phyloP scores from a whole-genome alignment of 2,797 vertebrate genomes.

The Toxotes lorentzi region DNA sequence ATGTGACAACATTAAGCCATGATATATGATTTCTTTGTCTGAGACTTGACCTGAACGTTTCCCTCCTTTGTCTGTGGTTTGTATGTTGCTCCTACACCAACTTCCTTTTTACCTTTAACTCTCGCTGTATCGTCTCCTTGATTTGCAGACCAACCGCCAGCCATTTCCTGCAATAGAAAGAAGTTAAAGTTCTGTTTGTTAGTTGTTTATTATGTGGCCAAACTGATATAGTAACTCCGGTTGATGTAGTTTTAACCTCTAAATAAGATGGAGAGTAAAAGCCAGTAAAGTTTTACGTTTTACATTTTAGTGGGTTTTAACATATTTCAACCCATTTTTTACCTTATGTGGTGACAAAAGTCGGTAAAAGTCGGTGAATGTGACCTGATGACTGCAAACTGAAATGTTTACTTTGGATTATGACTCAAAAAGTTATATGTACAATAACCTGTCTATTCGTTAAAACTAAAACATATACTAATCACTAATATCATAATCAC shows the following conservation, averaged over 20 bases:
- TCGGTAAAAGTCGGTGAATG: too few relatives aligned
- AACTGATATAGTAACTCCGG: too few relatives aligned
- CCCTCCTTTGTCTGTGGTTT: background rate
- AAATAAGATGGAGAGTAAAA: background rate
- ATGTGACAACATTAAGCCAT: background rate
- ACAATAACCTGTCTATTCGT: too few relatives aligned
- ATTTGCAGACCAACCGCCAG: background rate
- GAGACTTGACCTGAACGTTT: background rate
- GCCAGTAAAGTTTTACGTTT: too few relatives aligned
- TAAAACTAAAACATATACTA: too few relatives aligned
- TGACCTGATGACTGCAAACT: too few relatives aligned
- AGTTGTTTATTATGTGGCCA: background rate
- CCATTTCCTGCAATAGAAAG: slow-evolving; percentile 68
- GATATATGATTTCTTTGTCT: background rate
- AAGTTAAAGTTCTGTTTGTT: background rate
- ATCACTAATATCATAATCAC: too few relatives aligned
- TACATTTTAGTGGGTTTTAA: too few relatives aligned
- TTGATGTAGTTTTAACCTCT: background rate
- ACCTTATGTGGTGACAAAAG: too few relatives aligned
- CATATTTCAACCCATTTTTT: too few relatives aligned
- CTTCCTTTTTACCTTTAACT: slow-evolving; percentile 53
- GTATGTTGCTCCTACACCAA: background rate
- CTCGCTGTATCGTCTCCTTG: background rate
- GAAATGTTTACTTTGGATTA: too few relatives aligned
- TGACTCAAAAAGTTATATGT: too few relatives aligned